phyloP scores from a whole-genome alignment of 2,113 vertebrate genomes.

The Glaucidium brasilianum region DNA sequence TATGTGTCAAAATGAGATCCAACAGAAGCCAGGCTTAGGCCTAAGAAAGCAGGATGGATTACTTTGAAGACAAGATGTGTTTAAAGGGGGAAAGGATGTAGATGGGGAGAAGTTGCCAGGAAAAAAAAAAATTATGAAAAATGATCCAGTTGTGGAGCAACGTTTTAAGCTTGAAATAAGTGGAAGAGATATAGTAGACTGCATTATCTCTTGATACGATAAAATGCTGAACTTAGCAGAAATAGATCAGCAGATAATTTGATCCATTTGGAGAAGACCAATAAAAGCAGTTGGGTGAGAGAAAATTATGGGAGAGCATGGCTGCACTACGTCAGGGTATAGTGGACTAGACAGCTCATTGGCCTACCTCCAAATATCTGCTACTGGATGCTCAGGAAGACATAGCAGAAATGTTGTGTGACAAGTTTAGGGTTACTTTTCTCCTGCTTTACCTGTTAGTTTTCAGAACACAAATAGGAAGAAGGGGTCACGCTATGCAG shows the following conservation, averaged over 20 bases:
- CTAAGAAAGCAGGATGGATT: neutral
- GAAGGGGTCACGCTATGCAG: neutral
- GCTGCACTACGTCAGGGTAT: neutral
- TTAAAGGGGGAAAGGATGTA: neutral
- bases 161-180: neutral
- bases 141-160: neutral
- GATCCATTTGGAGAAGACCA: neutral
- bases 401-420: neutral
- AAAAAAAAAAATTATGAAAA: neutral
- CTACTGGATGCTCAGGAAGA: neutral
- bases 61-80: neutral
- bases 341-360: neutral
- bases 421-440: neutral
- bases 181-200: neutral
- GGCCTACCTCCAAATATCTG: neutral
- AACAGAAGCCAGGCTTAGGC: neutral
- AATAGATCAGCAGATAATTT: conserved; percentile 2
- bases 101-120: neutral
- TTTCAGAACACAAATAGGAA: neutral
- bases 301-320: neutral
- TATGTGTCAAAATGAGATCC: neutral
- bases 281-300: neutral
- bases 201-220: neutral
- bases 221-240: neutral
- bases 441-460: neutral